phyloP scores from a whole-genome alignment of 2,888 invertebrate species.

The Dexiosoma caninum region DNA sequence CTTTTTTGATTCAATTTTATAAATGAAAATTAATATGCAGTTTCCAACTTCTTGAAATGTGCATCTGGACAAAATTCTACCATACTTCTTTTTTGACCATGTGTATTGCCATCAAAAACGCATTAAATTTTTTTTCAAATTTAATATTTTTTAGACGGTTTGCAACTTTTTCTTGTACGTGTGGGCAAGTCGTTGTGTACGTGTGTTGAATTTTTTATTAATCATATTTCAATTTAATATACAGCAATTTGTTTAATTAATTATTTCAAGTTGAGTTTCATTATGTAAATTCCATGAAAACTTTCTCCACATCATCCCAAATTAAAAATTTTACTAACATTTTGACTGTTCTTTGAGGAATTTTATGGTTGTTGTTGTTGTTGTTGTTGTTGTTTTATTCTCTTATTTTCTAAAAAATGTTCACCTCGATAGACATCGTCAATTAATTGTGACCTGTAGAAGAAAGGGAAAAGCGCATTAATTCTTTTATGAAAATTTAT shows the following conservation, averaged over 20 bases:
- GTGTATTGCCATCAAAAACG: no score
- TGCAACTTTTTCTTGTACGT: no score
- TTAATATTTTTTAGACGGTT: no score
- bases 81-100: no score
- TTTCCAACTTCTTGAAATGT: no score
- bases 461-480: background rate
- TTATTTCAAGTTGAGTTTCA: conserved; percentile 57
- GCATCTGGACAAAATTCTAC: no score
- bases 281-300: conserved; percentile 50
- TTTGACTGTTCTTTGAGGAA: background rate
- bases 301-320: conserved; percentile 32
- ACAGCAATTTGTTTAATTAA: conserved; percentile 56
- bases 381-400: background rate
- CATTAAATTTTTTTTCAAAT: no score
- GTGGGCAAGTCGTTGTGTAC: no score
- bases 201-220: background rate
- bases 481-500: background rate
- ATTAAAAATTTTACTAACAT: conserved; percentile 44
- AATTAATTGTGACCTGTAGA: conserved; percentile 49
- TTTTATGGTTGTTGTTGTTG: background rate
- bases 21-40: no score
- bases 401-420: conserved; percentile 12
- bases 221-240: conserved; percentile 35
- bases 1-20: no score
- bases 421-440: conserved; percentile 38